Evolutionary conservation across 2,888 invertebrate species (phyloP), one percentile per base, ranked within the genome.

Genomic region (Drosophila niveifrons): DNA sequence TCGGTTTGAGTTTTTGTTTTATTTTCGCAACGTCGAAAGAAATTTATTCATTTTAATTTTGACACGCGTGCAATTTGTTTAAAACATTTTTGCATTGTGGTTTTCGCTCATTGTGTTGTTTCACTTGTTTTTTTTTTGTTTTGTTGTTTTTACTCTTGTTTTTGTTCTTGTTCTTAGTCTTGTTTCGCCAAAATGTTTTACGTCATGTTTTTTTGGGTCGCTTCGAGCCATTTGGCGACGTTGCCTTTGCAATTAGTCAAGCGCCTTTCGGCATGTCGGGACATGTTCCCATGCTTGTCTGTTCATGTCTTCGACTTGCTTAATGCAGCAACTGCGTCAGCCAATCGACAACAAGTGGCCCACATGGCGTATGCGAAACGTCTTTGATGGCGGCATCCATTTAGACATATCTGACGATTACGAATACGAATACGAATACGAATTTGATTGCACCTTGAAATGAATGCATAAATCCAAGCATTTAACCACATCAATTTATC

Each of bases 31-130:
- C 52, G 55, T 61, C 71, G 67, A 80, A 77, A 80, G 78, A 80
- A 85, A 85, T 85, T 72, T 83, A 83, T 85, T 75, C 82, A 71
- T 76, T 80, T 82, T 76, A 75, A 82, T 85, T 83, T 78, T 80
- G 82, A 83, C 82, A 80, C 59, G 80, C 82, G 61, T 80, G 86
- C 86, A 82, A 85, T 83, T 83, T 85, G 80, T 76, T 82, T 66
- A 72, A 75, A 66, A 75, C 65, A 73, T 79, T 82, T 81, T 75
- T 75, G 69, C 70, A 75, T 66, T 75, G 67, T 13, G 66, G 71
- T 23, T 23, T 23, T 23, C 23, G 23, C 23, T 23, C 23, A 23
- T 23, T 23, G 23, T 23, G 23, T 23, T 23, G 23, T 23, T 23
- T 23, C 23, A 23, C 23, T 23, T 23, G 23, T 23, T 23, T 18